These are phyloP conservation scores for Heliconius sara DNA, from an alignment of 2,888 invertebrate species.

Conservation along the genomic window DNA sequence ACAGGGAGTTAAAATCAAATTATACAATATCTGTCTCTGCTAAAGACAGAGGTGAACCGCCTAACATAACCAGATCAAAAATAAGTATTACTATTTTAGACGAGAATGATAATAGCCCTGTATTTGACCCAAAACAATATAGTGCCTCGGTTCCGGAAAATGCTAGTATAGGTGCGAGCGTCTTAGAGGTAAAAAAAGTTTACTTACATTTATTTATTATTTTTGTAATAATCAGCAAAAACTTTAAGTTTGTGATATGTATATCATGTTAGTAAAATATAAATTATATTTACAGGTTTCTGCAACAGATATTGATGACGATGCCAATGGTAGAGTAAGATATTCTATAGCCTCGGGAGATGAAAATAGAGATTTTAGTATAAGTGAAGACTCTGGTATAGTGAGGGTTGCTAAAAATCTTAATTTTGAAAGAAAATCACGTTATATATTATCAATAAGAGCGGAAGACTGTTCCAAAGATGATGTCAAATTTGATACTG, in stretches of 20 bases:
- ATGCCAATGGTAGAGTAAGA: slow-evolving; percentile 94
- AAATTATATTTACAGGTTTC: slow-evolving; percentile 85
- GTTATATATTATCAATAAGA: slow-evolving; percentile 91
- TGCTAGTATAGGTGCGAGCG: slow-evolving; percentile 95
- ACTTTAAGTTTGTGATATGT: too few relatives aligned
- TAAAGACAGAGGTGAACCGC: slow-evolving; percentile 93
- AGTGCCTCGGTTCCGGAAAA: slow-evolving; percentile 96
- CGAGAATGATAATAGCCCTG: slow-evolving; percentile 95
- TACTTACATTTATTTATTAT: background rate
- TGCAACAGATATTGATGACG: slow-evolving; percentile 94
- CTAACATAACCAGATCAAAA: slow-evolving; percentile 87
- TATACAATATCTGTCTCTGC: slow-evolving; percentile 92
- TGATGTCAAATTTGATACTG: slow-evolving; percentile 89
- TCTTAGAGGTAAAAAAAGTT: slow-evolving; percentile 89
- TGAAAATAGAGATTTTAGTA: slow-evolving; percentile 94
- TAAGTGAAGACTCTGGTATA: slow-evolving; percentile 95
- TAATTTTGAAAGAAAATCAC: slow-evolving; percentile 95
- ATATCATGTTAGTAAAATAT: background rate
- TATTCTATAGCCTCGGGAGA: slow-evolving; percentile 96
- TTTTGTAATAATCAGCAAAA: too few relatives aligned
- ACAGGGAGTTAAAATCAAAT: slow-evolving; percentile 90
- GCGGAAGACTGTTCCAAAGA: slow-evolving; percentile 95
- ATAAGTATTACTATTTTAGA: slow-evolving; percentile 91
- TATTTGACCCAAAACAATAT: slow-evolving; percentile 95
- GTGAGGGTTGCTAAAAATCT: slow-evolving; percentile 96